phyloP scores from a whole-genome alignment of 1,140 invertebrate species.

The Drosophila burlai region DNA sequence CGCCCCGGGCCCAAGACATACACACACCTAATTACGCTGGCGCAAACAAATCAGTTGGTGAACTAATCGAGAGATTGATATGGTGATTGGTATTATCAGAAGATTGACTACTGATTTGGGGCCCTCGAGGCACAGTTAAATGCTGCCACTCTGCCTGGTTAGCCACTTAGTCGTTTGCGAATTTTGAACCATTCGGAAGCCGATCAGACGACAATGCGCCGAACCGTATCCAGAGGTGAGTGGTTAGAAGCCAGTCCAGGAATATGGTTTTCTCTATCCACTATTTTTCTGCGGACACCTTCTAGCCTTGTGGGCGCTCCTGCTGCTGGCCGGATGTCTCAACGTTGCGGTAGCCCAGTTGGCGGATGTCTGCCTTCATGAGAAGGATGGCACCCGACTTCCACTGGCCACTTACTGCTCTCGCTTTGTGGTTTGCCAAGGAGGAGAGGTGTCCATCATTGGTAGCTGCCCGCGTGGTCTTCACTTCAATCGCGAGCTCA shows the following conservation, averaged over 20 bases:
- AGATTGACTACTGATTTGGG: slow-evolving; percentile 71
- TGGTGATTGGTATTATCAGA: slow-evolving; percentile 72
- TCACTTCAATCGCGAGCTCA: slow-evolving; percentile 59
- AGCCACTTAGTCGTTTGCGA: slow-evolving; percentile 51
- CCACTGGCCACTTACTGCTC: slow-evolving; percentile 42
- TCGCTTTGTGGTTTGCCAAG: slow-evolving; percentile 52
- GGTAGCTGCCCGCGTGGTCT: slow-evolving; percentile 61
- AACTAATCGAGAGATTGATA: slow-evolving; percentile 71
- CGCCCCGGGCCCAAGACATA: slow-evolving; percentile 18
- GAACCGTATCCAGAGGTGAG: slow-evolving; percentile 36
- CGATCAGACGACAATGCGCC: slow-evolving; percentile 14
- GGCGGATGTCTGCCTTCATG: slow-evolving; percentile 34
- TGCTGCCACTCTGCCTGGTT: slow-evolving; percentile 18
- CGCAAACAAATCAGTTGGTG: slow-evolving; percentile 42
- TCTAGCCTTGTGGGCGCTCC: slow-evolving; percentile 20
- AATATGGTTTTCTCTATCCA: neutral
- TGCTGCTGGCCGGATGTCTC: slow-evolving; percentile 21
- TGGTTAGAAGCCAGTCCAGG: neutral
- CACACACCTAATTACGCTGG: slow-evolving; percentile 56
- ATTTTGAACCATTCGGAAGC: slow-evolving; percentile 40
- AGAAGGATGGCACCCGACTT: slow-evolving; percentile 52
- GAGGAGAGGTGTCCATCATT: slow-evolving; percentile 42
- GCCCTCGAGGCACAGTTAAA: slow-evolving; percentile 49
- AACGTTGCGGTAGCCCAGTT: slow-evolving; percentile 21
- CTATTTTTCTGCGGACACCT: neutral